phyloP scores from a whole-genome alignment of 2,797 vertebrate species.

The Glyptemys insculpta region DNA sequence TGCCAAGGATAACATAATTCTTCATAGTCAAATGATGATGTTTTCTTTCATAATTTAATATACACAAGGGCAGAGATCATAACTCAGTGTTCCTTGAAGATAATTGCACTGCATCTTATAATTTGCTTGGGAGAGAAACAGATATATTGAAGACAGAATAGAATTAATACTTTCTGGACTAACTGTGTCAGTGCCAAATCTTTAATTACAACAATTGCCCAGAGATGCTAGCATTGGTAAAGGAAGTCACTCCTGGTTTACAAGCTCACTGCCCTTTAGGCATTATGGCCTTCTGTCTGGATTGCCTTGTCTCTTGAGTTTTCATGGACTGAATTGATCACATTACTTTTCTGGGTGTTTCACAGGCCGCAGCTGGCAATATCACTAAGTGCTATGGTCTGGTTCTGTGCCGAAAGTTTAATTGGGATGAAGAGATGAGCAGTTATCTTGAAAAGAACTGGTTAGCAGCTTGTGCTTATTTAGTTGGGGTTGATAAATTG shows the following conservation, averaged over 20 bases:
- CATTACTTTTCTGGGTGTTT: not conserved
- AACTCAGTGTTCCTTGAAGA: constrained; percentile 10
- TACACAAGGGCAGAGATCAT: not conserved
- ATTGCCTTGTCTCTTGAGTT: constrained; percentile 6
- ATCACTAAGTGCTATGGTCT: not conserved
- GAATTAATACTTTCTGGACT: constrained; percentile 14
- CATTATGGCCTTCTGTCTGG: not conserved
- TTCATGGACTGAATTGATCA: not conserved
- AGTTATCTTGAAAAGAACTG: not conserved
- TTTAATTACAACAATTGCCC: constrained; percentile 39
- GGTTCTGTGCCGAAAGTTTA: not conserved
- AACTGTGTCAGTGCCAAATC: constrained; percentile 9
- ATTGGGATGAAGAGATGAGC: not conserved
- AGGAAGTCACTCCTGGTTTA: constrained; percentile 15
- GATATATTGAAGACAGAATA: not conserved
- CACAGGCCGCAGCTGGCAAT: not conserved
- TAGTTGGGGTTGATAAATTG: not conserved
- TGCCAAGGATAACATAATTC: not conserved
- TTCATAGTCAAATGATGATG: not conserved
- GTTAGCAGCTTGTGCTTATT: not conserved
- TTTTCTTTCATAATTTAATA: not conserved
- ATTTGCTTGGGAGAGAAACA: not conserved
- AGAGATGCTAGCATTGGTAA: not conserved
- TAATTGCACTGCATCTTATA: not conserved
- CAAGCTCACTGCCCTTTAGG: constrained; percentile 8